Percentiles rank a stretch among this genome's conserved stretches.
These are phyloP conservation scores for Microctonus brassicae DNA, from an alignment of 2,888 invertebrate genomes.

Conservation along the genomic window DNA sequence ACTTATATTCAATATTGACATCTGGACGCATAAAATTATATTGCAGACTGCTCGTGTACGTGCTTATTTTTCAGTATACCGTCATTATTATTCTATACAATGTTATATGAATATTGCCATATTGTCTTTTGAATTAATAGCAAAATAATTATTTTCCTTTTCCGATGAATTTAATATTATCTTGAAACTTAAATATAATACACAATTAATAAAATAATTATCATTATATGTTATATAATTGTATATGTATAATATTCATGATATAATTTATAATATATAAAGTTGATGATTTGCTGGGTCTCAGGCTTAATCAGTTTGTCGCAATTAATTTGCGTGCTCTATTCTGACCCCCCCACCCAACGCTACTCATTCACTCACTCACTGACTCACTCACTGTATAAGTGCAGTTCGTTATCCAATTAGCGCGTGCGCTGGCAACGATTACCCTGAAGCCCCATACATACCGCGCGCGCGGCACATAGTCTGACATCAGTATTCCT, in stretches of 20 bases:
- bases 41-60: background rate
- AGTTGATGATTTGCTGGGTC: background rate
- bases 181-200: too few relatives aligned
- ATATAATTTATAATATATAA: too few relatives aligned
- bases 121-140: background rate
- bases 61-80: background rate
- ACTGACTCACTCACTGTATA: slow-evolving; percentile 9
- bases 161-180: too few relatives aligned
- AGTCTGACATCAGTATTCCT: slow-evolving; percentile 16
- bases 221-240: too few relatives aligned
- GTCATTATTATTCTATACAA: too few relatives aligned
- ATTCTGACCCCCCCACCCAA: background rate
- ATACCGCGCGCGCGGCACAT: background rate
- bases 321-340: slow-evolving; percentile 17
- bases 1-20: too few relatives aligned
- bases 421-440: slow-evolving; percentile 32
- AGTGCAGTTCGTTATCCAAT: slow-evolving; percentile 34
- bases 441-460: slow-evolving; percentile 30
- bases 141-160: too few relatives aligned
- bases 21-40: background rate
- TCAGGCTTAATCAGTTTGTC: slow-evolving; percentile 27
- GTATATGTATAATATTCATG: too few relatives aligned
- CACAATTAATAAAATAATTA: too few relatives aligned
- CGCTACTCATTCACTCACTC: background rate
- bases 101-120: background rate